A percentile compares a stretch with the other conserved stretches of the same genome.
These are phyloP conservation scores for Drosophila repleta DNA, from an alignment of 1,140 invertebrate species.

Conservation along the genomic window DNA sequence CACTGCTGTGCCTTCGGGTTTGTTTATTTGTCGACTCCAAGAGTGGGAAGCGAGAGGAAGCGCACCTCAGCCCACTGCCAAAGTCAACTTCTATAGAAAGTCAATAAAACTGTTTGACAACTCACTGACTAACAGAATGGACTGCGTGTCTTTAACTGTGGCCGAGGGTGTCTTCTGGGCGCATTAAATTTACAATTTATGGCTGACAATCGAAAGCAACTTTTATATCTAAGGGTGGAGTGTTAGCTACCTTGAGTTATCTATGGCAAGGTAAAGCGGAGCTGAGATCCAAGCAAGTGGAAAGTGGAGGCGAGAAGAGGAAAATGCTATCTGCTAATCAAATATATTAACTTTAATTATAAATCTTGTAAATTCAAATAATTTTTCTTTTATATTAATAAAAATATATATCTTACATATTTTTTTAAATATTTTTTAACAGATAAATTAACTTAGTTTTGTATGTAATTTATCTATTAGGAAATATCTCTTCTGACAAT, in stretches of 20 bases:
- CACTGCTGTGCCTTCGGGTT: conserved; percentile 41
- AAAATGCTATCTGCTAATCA: no score
- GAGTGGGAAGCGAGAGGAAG: neutral
- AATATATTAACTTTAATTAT: no score
- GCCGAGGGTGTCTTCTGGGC: conserved; percentile 35
- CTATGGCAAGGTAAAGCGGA: neutral
- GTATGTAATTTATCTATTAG: no score
- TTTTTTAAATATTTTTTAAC: no score
- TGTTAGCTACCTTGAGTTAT: neutral
- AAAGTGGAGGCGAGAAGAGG: neutral
- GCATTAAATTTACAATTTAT: conserved; percentile 72
- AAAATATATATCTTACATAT: no score
- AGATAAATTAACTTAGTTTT: no score
- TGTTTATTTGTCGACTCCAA: conserved; percentile 44
- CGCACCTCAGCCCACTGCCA: neutral
- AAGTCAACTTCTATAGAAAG: conserved; percentile 63
- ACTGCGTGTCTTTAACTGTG: conserved; percentile 12
- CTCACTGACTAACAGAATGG: conserved; percentile 45
- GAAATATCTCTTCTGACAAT: no score
- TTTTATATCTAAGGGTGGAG: conserved; percentile 37
- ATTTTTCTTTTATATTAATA: no score
- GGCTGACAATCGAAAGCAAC: conserved; percentile 41
- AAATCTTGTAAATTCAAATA: no score
- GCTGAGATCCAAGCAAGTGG: neutral
- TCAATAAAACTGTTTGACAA: conserved; percentile 74